phyloP scores from a whole-genome alignment of 2,113 vertebrate genomes.

The Sphaerodactylus townsendi region DNA sequence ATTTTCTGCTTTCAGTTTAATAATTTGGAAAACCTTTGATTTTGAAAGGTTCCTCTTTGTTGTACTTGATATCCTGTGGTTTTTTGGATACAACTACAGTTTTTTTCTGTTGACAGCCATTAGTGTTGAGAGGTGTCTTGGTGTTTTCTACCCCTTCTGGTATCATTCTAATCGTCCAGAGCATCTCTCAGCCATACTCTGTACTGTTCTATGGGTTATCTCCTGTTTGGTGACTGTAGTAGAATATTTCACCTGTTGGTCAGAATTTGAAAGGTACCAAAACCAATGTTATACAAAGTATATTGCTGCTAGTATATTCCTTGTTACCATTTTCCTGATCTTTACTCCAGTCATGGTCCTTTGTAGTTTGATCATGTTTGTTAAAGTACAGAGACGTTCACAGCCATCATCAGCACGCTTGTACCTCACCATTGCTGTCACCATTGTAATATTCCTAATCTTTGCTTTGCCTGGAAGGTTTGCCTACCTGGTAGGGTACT shows the following conservation, averaged over 20 bases:
- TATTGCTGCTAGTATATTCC: neutral
- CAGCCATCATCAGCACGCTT: slow-evolving; percentile 35
- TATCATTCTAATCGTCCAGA: slow-evolving; percentile 60
- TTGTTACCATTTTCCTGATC: neutral
- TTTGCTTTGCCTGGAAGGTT: slow-evolving; percentile 49
- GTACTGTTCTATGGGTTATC: slow-evolving; percentile 44
- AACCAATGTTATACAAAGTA: neutral
- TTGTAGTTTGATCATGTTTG: slow-evolving; percentile 49
- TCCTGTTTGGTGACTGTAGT: slow-evolving; percentile 44
- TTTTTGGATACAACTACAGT: slow-evolving; percentile 56
- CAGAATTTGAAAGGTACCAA: rapidly evolving
- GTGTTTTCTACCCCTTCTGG: slow-evolving; percentile 47
- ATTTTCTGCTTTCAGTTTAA: slow-evolving; percentile 7
- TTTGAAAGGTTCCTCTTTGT: rapidly evolving
- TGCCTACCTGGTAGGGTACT: slow-evolving; percentile 25
- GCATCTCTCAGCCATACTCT: slow-evolving; percentile 36
- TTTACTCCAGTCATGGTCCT: slow-evolving; percentile 45
- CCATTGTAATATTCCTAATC: slow-evolving; percentile 54
- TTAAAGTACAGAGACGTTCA: slow-evolving; percentile 51
- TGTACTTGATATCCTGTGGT: neutral
- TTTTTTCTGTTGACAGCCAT: slow-evolving; percentile 66
- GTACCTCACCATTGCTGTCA: slow-evolving; percentile 50
- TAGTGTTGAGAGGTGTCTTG: slow-evolving; percentile 53
- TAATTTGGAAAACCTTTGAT: rapidly evolving
- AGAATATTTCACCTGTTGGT: slow-evolving; percentile 44